These are phyloP conservation scores for Sebastes trivittatus DNA, from an alignment of 2,797 vertebrate species.

Conservation along the genomic window DNA sequence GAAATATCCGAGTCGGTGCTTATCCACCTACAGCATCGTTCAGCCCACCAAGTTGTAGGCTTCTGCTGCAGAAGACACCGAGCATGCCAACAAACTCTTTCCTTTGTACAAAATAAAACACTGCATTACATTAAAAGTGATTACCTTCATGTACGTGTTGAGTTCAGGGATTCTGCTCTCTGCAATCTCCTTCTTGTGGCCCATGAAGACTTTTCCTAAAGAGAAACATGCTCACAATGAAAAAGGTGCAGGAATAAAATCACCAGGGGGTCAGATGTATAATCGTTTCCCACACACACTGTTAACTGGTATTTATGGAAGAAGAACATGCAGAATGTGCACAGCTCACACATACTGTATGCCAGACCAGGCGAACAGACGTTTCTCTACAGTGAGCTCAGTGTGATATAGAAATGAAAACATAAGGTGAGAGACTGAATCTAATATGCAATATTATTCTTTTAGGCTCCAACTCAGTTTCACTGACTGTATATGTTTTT, in stretches of 20 bases:
- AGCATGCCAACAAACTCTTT: slow-evolving; percentile 34
- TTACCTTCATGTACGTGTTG: slow-evolving; percentile 95
- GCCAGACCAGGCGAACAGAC: neutral
- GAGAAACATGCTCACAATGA: neutral
- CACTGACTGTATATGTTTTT: neutral
- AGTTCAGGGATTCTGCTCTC: slow-evolving; percentile 91
- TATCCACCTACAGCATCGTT: slow-evolving; percentile 68
- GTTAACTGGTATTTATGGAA: neutral
- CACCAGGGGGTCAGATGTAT: neutral
- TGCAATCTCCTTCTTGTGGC: slow-evolving; percentile 93
- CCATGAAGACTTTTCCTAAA: slow-evolving; percentile 91
- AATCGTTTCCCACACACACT: neutral
- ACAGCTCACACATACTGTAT: neutral
- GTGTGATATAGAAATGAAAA: neutral
- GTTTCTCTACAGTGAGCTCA: neutral
- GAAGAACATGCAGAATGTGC: neutral
- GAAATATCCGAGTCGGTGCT: slow-evolving; percentile 66
- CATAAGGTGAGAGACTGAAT: neutral
- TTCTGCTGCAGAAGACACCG: slow-evolving; percentile 37
- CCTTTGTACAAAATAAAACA: slow-evolving; percentile 10
- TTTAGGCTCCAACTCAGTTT: neutral
- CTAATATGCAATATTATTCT: neutral
- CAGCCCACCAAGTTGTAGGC: slow-evolving; percentile 67
- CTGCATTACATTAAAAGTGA: neutral
- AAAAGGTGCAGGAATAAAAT: neutral